These are phyloP conservation scores for Calonectris borealis DNA, from an alignment of 2,113 vertebrate genomes.

Conservation along the genomic window DNA sequence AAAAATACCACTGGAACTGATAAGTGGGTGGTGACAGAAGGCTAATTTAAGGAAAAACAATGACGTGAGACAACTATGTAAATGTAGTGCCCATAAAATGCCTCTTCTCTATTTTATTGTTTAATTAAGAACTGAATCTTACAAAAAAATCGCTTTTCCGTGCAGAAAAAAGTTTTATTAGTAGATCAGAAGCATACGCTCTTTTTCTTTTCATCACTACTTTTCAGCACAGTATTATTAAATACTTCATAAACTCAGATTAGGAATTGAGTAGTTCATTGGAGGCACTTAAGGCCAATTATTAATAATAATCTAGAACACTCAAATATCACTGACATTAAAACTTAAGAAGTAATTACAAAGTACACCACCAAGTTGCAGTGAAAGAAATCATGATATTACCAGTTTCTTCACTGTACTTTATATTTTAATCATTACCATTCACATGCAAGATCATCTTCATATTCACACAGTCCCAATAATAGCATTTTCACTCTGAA, in stretches of 20 bases:
- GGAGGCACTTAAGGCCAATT: neutral
- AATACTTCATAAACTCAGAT: neutral
- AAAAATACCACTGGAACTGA: neutral
- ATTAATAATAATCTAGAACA: neutral
- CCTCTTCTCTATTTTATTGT: neutral
- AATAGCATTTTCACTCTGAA: neutral
- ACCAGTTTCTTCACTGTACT: neutral
- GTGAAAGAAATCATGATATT: neutral
- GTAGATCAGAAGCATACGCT: neutral
- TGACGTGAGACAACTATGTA: neutral
- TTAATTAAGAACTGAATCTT: neutral
- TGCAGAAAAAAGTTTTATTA: neutral
- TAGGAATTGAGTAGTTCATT: neutral
- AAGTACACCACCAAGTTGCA: neutral
- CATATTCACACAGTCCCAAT: neutral
- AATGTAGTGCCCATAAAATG: neutral
- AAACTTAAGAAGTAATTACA: neutral
- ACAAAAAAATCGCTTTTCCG: rapidly evolving
- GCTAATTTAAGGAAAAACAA: neutral
- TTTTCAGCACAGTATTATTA: neutral
- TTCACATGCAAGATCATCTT: neutral
- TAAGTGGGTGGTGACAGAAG: neutral
- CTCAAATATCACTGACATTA: neutral
- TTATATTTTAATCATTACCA: neutral
- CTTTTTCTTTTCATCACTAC: neutral